Base-by-base conservation (phyloP, 2,888 invertebrate species). In the Sphaerophoria taeniata region DNA sequence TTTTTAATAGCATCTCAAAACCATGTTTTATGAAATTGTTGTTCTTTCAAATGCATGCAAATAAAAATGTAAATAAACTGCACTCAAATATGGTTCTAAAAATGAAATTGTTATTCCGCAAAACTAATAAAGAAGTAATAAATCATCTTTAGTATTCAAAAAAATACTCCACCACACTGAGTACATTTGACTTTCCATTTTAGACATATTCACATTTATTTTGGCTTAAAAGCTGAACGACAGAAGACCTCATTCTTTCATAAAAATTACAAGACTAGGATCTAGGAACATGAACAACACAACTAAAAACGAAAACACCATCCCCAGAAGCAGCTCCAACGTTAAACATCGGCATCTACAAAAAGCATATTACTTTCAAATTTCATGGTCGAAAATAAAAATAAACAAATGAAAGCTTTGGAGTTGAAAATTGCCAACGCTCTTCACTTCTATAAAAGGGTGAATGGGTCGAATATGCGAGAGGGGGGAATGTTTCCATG, bases 301-400 rank as follows among this genome's bases (percentile, higher is more conserved):
- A 4, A 24, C 58, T 24, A 39, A 24, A 24, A 24, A 24, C 24
- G 24, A 24, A 24, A 2, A 24, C 24, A 24, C 24, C 24, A 24
- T 24, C 4, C 14, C 31, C 6, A 12, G 43, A 43, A 43, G 12
- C 39, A 60, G 6, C 16, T 9, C 1, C 56, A 39, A 3, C 16
- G 11, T 14, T n/a, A 49, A 31, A 9, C 11, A 31, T 24, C 31
- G 31, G 31, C 31, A 12, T 53, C 31, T 16, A 58, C 11, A 14
- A 43, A 0, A 3, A 58, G 58, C 43, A 61, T 45, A 61, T 45
- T 43, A 61, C 61, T 61, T 61, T 61, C 43, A 61, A 9, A 61
- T 61, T 45, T 61, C 61, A 61, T 43, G 39, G 61, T 61, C 61
- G 45, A 43, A 39, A 61, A 61, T 47, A 45, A 12, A 43, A 43